Base-by-base conservation (phyloP, 2,797 vertebrate genomes). In the Syndactyla subalaris region DNA sequence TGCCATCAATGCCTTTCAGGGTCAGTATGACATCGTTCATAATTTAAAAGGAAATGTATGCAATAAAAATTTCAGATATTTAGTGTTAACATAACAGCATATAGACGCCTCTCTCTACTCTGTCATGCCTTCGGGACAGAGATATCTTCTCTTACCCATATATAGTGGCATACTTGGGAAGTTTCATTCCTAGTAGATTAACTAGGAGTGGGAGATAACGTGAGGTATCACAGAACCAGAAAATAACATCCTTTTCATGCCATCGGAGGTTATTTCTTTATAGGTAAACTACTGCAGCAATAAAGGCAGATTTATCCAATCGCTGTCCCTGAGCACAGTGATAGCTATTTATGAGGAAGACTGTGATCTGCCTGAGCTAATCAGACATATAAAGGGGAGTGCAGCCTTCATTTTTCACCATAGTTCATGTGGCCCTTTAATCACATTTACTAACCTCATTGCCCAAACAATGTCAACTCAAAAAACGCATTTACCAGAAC, bases 111-210 rank as follows among this genome's bases (percentile, higher is more conserved):
- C 74, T 89, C 62, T 59, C 36, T 43, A 66, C 62, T 65, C 67
- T 24, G 14, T 74, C 85, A 20, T 36, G 88, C 76, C 85, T 82
- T 76, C 63, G 46, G 76, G 85, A 84, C 73, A 86, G 73, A 91
- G 39, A 88, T 41, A 88, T 36, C 62, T 80, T 73, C 80, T 82
- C 71, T 92, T 85, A 82, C 36, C 91, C 95, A 93, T 92, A 97
- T 95, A 96, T 88, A 97, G 95, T 34, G 89, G 46, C 82, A 88
- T 85, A 79, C 79, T 93, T 80, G 46, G 62, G 76, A 95, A 95
- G 84, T 85, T 96, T 86, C 95, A 92, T 95, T 95, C 92, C 95
- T 89, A 59, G 22, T 29, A 88, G 92, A 96, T 95, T 93, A 95
- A 65, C 58, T 38, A 78, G 58, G 54, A 95, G 83, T 49, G 61